Evolutionary conservation across 2,888 invertebrate species (phyloP).

Genomic region (Anthophora plumipes): DNA sequence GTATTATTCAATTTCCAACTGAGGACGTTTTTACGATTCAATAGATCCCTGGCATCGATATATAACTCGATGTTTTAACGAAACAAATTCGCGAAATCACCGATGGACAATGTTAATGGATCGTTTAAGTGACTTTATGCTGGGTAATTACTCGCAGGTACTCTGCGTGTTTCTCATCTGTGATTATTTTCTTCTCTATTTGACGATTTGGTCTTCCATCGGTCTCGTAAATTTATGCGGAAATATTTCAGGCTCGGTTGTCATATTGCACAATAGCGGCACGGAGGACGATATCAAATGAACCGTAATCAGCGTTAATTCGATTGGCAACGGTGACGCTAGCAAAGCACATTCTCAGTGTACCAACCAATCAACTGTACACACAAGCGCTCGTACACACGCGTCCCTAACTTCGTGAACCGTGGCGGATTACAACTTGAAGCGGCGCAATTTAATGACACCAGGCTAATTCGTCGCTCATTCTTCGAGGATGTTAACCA

Average conservation of each 20-base stretch:
- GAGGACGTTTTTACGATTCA: neutral
- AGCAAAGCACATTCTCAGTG: conserved; percentile 50
- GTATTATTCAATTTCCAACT: neutral
- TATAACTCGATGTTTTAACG: neutral
- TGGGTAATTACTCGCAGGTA: conserved; percentile 13
- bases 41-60: neutral
- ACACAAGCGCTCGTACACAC: conserved; percentile 12
- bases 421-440: conserved; percentile 35
- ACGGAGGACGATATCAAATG: conserved; percentile 49
- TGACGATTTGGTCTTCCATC: conserved; percentile 32
- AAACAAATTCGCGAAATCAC: conserved; percentile 3
- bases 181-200: conserved; percentile 20
- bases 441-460: conserved; percentile 45
- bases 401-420: conserved; percentile 20
- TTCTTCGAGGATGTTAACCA: conserved; percentile 21
- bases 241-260: conserved; percentile 37
- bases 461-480: conserved; percentile 41
- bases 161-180: neutral
- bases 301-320: conserved; percentile 63
- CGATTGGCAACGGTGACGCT: conserved; percentile 51
- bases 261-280: conserved; percentile 44
- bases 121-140: conserved; percentile 18
- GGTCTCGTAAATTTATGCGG: conserved; percentile 32
- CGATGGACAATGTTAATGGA: conserved; percentile 11
- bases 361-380: conserved; percentile 55